Conservation (phyloP, 2,888 invertebrate species). For the Aromia moschata region DNA sequence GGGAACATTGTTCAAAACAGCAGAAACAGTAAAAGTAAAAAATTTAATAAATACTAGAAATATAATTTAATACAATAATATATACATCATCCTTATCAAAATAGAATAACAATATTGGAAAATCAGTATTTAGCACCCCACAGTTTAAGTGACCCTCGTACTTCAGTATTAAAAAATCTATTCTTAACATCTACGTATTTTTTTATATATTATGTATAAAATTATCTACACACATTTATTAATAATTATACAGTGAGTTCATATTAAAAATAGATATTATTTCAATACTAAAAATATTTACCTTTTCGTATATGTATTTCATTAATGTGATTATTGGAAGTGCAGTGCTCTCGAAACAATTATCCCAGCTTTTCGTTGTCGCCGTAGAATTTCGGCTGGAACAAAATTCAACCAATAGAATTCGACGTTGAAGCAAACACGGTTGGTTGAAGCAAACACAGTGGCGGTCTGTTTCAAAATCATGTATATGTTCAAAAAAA, state of each 20-base stretch:
- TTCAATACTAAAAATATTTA: slow-evolving; percentile 37
- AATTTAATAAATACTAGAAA: slow-evolving; percentile 26
- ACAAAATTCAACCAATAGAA: too few relatives aligned
- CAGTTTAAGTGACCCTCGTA: slow-evolving; percentile 23
- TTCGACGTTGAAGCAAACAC: too few relatives aligned
- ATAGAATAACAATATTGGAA: slow-evolving; percentile 12
- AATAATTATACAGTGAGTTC: slow-evolving; percentile 41
- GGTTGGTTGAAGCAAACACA: too few relatives aligned
- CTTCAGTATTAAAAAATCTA: slow-evolving; percentile 28
- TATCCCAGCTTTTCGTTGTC: slow-evolving; percentile 72
- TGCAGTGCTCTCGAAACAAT: slow-evolving; percentile 5
- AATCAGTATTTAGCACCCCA: slow-evolving; percentile 31
- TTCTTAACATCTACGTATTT: slow-evolving; percentile 41
- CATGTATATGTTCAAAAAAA: too few relatives aligned
- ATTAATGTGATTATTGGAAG: slow-evolving; percentile 19
- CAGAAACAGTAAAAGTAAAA: slow-evolving; percentile 19
- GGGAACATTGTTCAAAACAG: not conserved
- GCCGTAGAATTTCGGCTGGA: slow-evolving; percentile 73
- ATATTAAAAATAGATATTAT: slow-evolving; percentile 50
- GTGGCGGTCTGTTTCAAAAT: too few relatives aligned
- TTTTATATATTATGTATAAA: slow-evolving; percentile 34
- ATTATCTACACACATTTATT: slow-evolving; percentile 33
- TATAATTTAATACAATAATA: slow-evolving; percentile 26
- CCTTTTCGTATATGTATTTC: slow-evolving; percentile 35
- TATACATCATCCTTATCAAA: slow-evolving; percentile 19